Evolutionary conservation across 1,140 invertebrate genomes (phyloP).

Genomic region (Metopolophium dirhodum): DNA sequence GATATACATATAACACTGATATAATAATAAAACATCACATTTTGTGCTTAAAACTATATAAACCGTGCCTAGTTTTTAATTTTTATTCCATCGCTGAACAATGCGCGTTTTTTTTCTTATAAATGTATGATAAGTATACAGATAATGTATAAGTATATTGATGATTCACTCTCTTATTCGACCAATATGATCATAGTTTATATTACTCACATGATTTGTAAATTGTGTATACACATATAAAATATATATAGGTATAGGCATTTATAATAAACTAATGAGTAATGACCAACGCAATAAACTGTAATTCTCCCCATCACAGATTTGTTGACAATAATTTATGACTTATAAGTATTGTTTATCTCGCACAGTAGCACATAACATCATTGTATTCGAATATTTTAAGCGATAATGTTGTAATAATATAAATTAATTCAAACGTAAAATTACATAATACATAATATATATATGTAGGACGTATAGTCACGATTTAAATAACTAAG

Average conservation of each 20-base stretch:
- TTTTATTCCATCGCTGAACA: not conserved
- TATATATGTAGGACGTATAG: not conserved
- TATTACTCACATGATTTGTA: not conserved
- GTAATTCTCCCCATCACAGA: not conserved
- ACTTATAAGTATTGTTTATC: not conserved
- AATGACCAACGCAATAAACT: not conserved
- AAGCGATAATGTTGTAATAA: not conserved
- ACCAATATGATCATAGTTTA: not conserved
- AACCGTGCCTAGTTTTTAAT: not conserved
- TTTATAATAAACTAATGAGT: not conserved
- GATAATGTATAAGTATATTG: too few species aligned
- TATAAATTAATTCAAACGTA: constrained; percentile 4
- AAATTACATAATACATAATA: not conserved
- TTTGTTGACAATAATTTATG: not conserved
- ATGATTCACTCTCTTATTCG: not conserved
- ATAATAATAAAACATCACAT: not conserved
- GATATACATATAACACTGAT: not conserved
- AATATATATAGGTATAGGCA: not conserved
- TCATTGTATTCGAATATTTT: not conserved
- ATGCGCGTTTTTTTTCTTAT: not conserved
- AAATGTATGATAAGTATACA: not conserved
- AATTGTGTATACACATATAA: not conserved
- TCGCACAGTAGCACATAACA: not conserved
- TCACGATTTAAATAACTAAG: not conserved
- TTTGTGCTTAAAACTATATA: not conserved